Evolutionary conservation across 1,140 invertebrate species (phyloP), one percentile per base, ranked within the genome.

Genomic region (Cryptotermes secundus): DNA sequence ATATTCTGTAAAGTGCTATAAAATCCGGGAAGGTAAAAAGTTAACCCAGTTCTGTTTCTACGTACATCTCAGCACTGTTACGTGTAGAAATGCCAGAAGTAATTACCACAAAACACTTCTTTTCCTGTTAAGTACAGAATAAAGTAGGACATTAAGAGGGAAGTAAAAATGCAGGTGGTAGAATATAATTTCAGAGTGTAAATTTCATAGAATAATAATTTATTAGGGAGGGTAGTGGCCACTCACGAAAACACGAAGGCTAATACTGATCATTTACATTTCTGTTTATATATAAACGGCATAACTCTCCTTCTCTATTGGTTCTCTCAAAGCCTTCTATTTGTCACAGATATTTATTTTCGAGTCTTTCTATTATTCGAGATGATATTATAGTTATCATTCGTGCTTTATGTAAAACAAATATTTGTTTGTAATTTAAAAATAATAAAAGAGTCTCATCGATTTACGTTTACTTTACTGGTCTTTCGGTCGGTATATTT

Each of bases 211-310:
- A 72, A 31, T 72, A 59, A 1, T 59, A 72, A 31, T 72, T 72
- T 72, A 72, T 72, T 72, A 72, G 26, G n/a, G 59, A 72, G 26
- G 59, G 59, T 72, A 72, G 31, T 72, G 26, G 26, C 59, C 59
- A 72, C 59, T 72, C 59, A 72, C 59, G 31, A 72, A n/a, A 72
- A 72, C n/a, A 72, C 26, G 26, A n/a, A 72, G 1, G 19, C 31
- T 72, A 72, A 72, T 72, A 72, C 59, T 12, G 59, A 72, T 6
- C 59, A 72, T 31, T 72, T 72, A 72, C n/a, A 72, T 72, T 72
- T 72, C 14, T 38, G 4, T 38, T 72, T 72, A 59, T 59, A 59
- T 72, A 72, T 72, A 72, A 72, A 3, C 6, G 14, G 14, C 2
- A n/a, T 72, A 16, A 31, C 59, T 31, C 26, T 31, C n/a, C 59